A percentile compares a stretch with the other conserved stretches of the same genome.
Evolutionary conservation across 2,113 vertebrate species (phyloP).

Genomic region (Aleadryas rufinucha): DNA sequence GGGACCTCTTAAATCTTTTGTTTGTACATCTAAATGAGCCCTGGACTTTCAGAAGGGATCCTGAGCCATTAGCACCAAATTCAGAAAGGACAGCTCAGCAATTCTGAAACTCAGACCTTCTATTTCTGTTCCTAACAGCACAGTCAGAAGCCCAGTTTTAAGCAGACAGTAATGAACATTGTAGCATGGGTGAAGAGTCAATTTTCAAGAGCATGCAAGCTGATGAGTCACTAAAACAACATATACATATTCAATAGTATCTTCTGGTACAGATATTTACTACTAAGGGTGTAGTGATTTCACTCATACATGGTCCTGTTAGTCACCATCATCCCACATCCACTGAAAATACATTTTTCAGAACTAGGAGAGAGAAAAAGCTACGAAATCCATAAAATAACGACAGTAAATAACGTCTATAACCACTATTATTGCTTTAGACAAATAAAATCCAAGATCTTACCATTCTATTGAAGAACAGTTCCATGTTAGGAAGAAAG

Average conservation of each 20-base stretch:
- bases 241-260: background rate
- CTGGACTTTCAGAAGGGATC: background rate
- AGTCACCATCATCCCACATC: background rate
- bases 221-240: background rate
- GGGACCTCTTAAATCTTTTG: background rate
- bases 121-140: background rate
- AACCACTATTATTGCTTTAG: background rate
- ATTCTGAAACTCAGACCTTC: background rate
- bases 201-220: background rate
- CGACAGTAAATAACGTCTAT: background rate
- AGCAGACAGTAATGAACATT: background rate
- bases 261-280: background rate
- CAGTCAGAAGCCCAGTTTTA: background rate
- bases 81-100: background rate
- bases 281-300: background rate
- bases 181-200: background rate
- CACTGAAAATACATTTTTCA: background rate
- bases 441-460: background rate
- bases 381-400: background rate
- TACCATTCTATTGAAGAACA: background rate
- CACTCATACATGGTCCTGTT: background rate
- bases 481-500: background rate
- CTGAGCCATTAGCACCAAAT: background rate
- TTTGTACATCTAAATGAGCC: background rate
- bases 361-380: background rate